Evolutionary conservation across 2,113 vertebrate species (phyloP), one percentile per base, ranked within the genome.

Genomic region (Podiceps cristatus): DNA sequence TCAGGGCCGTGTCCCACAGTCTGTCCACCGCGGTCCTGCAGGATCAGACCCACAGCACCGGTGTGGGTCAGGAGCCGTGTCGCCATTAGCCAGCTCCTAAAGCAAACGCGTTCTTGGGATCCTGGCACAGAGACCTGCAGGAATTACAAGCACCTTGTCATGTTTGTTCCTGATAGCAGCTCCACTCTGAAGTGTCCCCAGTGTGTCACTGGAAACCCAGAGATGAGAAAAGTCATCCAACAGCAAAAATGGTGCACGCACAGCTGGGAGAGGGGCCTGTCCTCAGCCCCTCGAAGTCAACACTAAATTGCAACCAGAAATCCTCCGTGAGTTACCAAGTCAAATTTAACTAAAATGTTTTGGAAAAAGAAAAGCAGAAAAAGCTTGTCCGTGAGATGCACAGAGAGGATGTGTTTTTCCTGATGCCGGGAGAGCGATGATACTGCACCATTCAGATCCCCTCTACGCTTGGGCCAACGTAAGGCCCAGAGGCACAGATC

Each of bases 401-500:
- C 16, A 44, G 53, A 23, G 28, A 52, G 11, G 40, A 20, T 2
- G 23, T 28, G 29, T 75, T 49, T 35, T 49, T 2, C 10, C 23
- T 35, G 24, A 18, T 29, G 66, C 23, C 1, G 0, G 31, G 9
- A 73, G 18, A 76, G 29, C 29, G 24, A 17, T 12, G 20, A n/a
- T 5, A 31, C 25, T 17, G 29, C 58, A 40, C 24, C 23, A 3
- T 8, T 40, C 42, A 74, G 59, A 52, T 9, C 20, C 28, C 44
- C 47, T 31, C 42, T 25, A 4, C 0, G 2, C n/a, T 5, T 18
- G 6, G 59, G 29, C 19, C 79, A 86, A 7, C 0, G 1, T 18
- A 42, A 76, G 47, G 35, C 3, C 5, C 0, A 0, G 52, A 59
- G 53, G 58, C 10, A 13, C 55, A 44, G 18, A 33, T 6, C n/a